Evolutionary conservation across 2,888 invertebrate genomes (phyloP).

Genomic region (Sphinx pinastri): DNA sequence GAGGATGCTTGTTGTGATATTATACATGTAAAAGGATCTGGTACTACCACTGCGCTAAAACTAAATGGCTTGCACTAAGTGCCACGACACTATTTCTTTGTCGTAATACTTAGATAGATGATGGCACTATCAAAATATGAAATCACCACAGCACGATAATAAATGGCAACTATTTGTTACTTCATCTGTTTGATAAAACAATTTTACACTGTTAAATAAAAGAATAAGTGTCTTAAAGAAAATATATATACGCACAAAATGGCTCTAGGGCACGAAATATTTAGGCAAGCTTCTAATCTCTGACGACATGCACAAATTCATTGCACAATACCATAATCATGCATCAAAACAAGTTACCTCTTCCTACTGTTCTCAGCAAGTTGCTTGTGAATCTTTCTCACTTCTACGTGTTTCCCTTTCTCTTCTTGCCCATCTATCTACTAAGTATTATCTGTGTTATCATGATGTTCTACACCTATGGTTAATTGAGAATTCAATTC

Average conservation of each 20-base stretch:
- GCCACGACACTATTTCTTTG: constrained; percentile 15
- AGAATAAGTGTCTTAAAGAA: constrained; percentile 6
- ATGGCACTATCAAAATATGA: constrained; percentile 24
- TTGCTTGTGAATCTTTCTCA: constrained; percentile 60
- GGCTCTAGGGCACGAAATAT: constrained; percentile 65
- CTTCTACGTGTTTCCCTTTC: constrained; percentile 61
- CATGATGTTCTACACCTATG: constrained; percentile 62
- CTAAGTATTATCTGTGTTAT: constrained; percentile 65
- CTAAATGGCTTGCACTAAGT: constrained; percentile 25
- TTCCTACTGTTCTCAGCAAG: constrained; percentile 55
- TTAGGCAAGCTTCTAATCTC: constrained; percentile 60
- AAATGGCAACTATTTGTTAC: constrained; percentile 12
- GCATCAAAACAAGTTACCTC: constrained; percentile 63
- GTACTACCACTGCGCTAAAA: background rate
- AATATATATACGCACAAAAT: constrained; percentile 68
- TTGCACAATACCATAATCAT: constrained; percentile 70
- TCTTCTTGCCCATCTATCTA: constrained; percentile 59
- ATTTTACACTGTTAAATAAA: background rate
- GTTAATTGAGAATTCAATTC: constrained; percentile 59
- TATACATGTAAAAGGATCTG: constrained; percentile 34
- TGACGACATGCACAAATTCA: constrained; percentile 63
- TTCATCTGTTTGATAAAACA: background rate
- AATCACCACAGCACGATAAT: constrained; percentile 39
- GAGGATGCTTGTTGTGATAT: constrained; percentile 56
- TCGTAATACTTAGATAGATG: background rate